Percentiles rank a stretch among this genome's conserved stretches.
Evolutionary conservation across 2,113 vertebrate genomes (phyloP).

Genomic region (Melanocharis versteri): DNA sequence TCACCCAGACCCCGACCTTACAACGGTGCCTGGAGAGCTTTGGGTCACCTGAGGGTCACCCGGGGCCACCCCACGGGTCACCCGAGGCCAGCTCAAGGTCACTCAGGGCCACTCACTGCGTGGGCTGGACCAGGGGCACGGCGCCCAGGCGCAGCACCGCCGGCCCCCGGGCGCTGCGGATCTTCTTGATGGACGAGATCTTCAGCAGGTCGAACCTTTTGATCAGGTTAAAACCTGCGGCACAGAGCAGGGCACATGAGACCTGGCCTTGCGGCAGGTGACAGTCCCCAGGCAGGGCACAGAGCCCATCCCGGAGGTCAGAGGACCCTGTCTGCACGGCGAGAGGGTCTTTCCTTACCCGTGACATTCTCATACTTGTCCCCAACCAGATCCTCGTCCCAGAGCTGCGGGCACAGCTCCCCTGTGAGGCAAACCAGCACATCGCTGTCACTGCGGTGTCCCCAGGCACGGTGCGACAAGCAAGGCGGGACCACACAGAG

Average conservation of each 20-base stretch:
- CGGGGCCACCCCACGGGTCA: neutral
- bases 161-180: conserved; percentile 81
- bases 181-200: conserved; percentile 86
- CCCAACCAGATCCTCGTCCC: conserved; percentile 69
- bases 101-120: conserved; percentile 71
- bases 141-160: conserved; percentile 85
- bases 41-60: neutral
- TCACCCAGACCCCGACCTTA: fast-evolving
- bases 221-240: conserved; percentile 90
- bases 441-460: fast-evolving
- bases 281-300: neutral
- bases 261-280: neutral
- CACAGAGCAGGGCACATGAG: neutral
- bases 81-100: neutral
- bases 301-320: fast-evolving
- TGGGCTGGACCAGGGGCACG: conserved; percentile 79
- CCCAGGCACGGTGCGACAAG: neutral
- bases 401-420: conserved; percentile 60
- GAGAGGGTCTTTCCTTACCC: conserved; percentile 25
- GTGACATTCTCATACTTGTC: conserved; percentile 66
- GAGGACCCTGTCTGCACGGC: fast-evolving
- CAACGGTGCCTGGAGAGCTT: neutral
- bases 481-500: fast-evolving
- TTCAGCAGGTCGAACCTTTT: conserved; percentile 86
- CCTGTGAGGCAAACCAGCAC: conserved; percentile 15